Percentiles rank a stretch among this genome's conserved stretches.
phyloP scores from a whole-genome alignment of 2,113 vertebrate species.

The Tragelaphus imberbis region DNA sequence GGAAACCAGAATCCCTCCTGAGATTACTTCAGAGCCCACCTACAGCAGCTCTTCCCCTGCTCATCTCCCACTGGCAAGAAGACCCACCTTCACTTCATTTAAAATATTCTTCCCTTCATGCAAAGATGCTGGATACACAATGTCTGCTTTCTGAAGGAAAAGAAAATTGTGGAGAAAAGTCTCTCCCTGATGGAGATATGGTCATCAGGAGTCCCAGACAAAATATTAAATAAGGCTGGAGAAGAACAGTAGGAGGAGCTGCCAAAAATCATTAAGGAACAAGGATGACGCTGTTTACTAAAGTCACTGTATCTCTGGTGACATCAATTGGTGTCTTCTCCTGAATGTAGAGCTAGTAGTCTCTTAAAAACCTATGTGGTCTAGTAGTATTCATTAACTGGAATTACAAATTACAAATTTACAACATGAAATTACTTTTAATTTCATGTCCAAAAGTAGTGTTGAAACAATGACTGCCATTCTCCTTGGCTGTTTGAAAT shows the following conservation, averaged over 20 bases:
- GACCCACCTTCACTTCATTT: background rate
- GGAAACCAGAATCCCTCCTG: background rate
- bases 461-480: background rate
- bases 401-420: background rate
- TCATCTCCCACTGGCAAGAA: background rate
- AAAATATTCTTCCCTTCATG: background rate
- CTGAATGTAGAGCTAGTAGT: background rate
- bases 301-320: background rate
- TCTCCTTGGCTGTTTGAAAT: background rate
- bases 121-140: background rate
- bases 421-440: too few relatives aligned
- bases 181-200: background rate
- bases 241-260: background rate
- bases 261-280: background rate
- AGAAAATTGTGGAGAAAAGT: background rate
- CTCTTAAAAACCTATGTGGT: background rate
- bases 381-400: background rate
- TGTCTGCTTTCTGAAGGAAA: background rate
- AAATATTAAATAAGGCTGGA: background rate
- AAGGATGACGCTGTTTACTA: background rate
- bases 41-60: background rate
- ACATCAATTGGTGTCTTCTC: background rate
- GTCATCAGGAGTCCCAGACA: background rate
- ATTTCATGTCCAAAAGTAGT: background rate
- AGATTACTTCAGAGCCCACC: background rate